These are phyloP conservation scores for Muntiacus reevesi DNA, from an alignment of 2,113 vertebrate genomes.

Conservation along the genomic window DNA sequence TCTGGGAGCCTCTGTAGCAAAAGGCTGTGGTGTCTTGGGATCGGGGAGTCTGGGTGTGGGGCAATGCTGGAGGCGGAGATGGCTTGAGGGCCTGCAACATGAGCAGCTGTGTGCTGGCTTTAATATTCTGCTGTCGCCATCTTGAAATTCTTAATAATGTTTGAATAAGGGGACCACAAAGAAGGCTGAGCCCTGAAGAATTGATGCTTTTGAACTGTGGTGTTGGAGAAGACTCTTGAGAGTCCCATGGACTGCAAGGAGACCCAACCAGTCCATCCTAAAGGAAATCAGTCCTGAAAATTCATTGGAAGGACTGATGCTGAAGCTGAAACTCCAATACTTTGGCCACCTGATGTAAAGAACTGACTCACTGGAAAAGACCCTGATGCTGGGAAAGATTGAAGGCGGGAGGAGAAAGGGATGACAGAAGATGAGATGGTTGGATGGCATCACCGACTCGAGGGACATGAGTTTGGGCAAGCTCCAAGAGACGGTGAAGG, in stretches of 20 bases:
- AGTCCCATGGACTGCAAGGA: background rate
- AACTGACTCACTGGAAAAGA: background rate
- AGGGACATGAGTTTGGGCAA: background rate
- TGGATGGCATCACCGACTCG: background rate
- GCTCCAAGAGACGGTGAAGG: background rate
- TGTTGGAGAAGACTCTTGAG: background rate
- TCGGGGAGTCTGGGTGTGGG: background rate
- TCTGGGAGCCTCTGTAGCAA: background rate
- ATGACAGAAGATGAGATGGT: background rate
- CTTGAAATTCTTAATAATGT: background rate
- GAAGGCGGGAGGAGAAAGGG: rapidly evolving
- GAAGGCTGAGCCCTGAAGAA: background rate
- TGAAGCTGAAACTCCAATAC: background rate
- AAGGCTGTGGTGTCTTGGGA: background rate
- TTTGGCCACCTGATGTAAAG: background rate
- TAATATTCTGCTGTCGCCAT: rapidly evolving
- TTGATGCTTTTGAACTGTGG: background rate
- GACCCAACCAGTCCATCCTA: background rate
- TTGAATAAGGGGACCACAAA: background rate
- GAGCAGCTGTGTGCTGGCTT: background rate
- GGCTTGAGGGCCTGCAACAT: rapidly evolving
- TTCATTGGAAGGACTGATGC: background rate
- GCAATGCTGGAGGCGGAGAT: background rate
- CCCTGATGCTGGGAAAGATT: background rate
- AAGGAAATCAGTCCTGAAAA: background rate